Conservation (phyloP, 1,140 invertebrate species). For the Tetraneura akinire region DNA sequence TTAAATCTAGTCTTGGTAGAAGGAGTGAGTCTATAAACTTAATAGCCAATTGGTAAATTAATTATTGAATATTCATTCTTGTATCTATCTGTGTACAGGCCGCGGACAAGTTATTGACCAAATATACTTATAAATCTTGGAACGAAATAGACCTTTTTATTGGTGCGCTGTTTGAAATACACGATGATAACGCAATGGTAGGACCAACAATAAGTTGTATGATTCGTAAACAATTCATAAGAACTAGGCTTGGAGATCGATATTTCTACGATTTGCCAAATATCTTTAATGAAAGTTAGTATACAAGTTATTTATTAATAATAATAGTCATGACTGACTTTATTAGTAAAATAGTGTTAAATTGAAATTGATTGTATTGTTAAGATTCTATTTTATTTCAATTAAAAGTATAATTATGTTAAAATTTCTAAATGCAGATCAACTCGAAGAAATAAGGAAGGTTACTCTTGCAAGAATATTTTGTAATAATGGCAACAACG, state of each 20-base stretch:
- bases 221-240: constrained; percentile 80
- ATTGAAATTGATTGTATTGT: too few species aligned
- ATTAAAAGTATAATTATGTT: too few species aligned
- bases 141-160: constrained; percentile 83
- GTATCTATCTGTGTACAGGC: too few species aligned
- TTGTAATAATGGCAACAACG: constrained; percentile 69
- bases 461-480: constrained; percentile 68
- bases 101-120: not conserved
- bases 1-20: constrained; percentile 63
- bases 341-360: not conserved
- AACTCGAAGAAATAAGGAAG: constrained; percentile 52
- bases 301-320: constrained; percentile 53
- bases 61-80: not conserved
- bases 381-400: too few species aligned
- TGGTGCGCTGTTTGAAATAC: constrained; percentile 75
- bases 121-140: constrained; percentile 64
- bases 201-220: constrained; percentile 86
- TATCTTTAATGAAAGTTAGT: constrained; percentile 67
- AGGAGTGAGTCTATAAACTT: constrained; percentile 59
- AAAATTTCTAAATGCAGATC: constrained; percentile 35
- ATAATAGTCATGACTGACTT: too few species aligned
- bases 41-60: not conserved
- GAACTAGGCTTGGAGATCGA: constrained; percentile 73
- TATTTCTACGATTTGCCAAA: constrained; percentile 78
- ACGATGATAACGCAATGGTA: constrained; percentile 68